Conservation (phyloP, 1,140 invertebrate species). For the Megalopta genalis region DNA sequence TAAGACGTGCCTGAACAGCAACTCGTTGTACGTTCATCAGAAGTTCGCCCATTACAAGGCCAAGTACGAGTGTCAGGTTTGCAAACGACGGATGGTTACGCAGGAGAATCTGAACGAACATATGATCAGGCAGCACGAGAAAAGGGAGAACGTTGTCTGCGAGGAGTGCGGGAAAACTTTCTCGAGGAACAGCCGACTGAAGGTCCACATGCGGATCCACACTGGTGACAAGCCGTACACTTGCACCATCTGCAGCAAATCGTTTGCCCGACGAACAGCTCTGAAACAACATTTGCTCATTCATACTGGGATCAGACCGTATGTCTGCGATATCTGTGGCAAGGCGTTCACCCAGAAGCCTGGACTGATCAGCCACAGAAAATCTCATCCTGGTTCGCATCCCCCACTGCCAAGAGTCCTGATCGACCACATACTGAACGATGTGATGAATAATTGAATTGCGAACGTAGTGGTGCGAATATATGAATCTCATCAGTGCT, state of each 20-base stretch:
- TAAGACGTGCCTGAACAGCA: slow-evolving; percentile 80
- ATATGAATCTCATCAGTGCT: neutral
- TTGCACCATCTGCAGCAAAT: slow-evolving; percentile 84
- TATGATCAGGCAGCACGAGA: slow-evolving; percentile 78
- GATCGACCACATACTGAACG: slow-evolving; percentile 76
- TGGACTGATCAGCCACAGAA: slow-evolving; percentile 84
- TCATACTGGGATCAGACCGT: slow-evolving; percentile 91
- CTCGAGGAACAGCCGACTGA: slow-evolving; percentile 81
- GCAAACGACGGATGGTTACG: slow-evolving; percentile 77
- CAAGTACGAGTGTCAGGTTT: slow-evolving; percentile 76
- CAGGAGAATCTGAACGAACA: slow-evolving; percentile 79
- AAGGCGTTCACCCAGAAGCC: slow-evolving; percentile 86
- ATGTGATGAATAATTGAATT: slow-evolving; percentile 66
- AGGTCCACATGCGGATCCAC: slow-evolving; percentile 83
- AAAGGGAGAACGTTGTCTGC: slow-evolving; percentile 79
- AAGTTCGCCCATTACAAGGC: slow-evolving; percentile 79
- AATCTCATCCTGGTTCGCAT: slow-evolving; percentile 81
- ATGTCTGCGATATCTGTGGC: slow-evolving; percentile 90
- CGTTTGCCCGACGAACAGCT: slow-evolving; percentile 76
- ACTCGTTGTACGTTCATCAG: slow-evolving; percentile 77
- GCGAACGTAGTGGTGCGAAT: neutral
- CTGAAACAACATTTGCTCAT: slow-evolving; percentile 86
- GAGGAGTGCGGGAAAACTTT: slow-evolving; percentile 82
- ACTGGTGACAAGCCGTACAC: slow-evolving; percentile 82
- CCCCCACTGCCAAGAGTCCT: slow-evolving; percentile 75